phyloP scores from a whole-genome alignment of 2,888 invertebrate species.

The Crossocerus cetratus region DNA sequence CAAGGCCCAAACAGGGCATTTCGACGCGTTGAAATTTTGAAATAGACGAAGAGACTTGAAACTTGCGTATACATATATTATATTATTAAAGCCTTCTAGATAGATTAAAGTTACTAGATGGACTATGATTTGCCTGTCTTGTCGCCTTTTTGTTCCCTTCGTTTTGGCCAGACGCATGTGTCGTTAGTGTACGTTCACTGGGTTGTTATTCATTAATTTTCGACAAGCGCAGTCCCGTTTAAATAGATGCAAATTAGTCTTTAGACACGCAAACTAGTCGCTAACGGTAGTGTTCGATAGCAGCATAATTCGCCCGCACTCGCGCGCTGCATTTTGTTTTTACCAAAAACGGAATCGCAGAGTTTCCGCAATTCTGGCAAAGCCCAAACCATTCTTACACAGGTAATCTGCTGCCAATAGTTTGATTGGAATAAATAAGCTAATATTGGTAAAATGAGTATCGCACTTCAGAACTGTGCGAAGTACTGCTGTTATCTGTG shows the following conservation, averaged over 20 bases:
- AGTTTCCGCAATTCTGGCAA: too few relatives aligned
- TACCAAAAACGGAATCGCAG: slow-evolving; percentile 4
- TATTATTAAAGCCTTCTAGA: too few relatives aligned
- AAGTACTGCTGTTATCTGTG: slow-evolving; percentile 29
- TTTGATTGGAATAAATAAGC: too few relatives aligned
- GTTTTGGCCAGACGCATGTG: slow-evolving; percentile 68
- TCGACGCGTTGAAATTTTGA: too few relatives aligned
- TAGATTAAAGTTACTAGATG: slow-evolving; percentile 46
- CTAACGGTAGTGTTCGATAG: background rate
- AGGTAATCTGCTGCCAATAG: slow-evolving; percentile 16
- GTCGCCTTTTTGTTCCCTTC: slow-evolving; percentile 58
- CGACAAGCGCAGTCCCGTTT: slow-evolving; percentile 15
- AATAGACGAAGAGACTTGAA: too few relatives aligned
- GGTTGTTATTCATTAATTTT: slow-evolving; percentile 56
- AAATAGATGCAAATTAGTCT: slow-evolving; percentile 21
- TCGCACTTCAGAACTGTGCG: too few relatives aligned
- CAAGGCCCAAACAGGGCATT: too few relatives aligned
- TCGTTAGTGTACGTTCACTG: slow-evolving; percentile 63
- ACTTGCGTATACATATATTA: too few relatives aligned
- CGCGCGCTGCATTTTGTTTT: background rate
- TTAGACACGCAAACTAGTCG: slow-evolving; percentile 13
- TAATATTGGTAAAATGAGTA: too few relatives aligned
- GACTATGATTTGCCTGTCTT: slow-evolving; percentile 58
- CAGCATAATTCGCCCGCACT: background rate
- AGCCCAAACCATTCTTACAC: slow-evolving; percentile 17